These are phyloP conservation scores for Neofelis nebulosa DNA, from an alignment of 2,113 vertebrate species.

Conservation along the genomic window DNA sequence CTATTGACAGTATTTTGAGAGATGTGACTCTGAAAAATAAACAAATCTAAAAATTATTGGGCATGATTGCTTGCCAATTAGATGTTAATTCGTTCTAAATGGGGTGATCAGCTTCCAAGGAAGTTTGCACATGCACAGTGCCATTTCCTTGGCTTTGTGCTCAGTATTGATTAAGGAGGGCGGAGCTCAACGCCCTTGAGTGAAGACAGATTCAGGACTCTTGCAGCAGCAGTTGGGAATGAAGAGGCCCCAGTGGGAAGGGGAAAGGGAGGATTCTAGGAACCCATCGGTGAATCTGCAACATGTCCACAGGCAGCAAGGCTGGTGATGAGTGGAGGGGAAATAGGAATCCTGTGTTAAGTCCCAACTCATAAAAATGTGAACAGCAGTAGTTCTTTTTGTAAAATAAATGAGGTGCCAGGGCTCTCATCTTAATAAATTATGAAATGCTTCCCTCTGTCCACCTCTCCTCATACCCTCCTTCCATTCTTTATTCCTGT, in stretches of 20 bases:
- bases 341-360: background rate
- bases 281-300: background rate
- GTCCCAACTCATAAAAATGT: background rate
- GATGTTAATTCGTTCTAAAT: slow-evolving; percentile 67
- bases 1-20: slow-evolving; percentile 61
- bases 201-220: slow-evolving; percentile 20
- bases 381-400: background rate
- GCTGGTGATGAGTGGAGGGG: background rate
- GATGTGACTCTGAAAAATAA: slow-evolving; percentile 65
- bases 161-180: slow-evolving; percentile 49
- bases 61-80: slow-evolving; percentile 50
- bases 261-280: background rate
- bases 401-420: slow-evolving; percentile 39
- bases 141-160: background rate
- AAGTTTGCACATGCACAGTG: background rate
- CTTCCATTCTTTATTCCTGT: background rate
- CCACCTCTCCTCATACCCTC: background rate
- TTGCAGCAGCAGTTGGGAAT: slow-evolving; percentile 34
- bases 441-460: background rate
- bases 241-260: background rate
- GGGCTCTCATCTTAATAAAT: background rate
- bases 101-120: slow-evolving; percentile 14
- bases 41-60: slow-evolving; percentile 71
- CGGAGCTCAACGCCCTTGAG: background rate
- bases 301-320: background rate